Percentiles rank a stretch among this genome's conserved stretches.
Conservation (phyloP, 2,113 vertebrate genomes). For the Chaetodon auriga region DNA sequence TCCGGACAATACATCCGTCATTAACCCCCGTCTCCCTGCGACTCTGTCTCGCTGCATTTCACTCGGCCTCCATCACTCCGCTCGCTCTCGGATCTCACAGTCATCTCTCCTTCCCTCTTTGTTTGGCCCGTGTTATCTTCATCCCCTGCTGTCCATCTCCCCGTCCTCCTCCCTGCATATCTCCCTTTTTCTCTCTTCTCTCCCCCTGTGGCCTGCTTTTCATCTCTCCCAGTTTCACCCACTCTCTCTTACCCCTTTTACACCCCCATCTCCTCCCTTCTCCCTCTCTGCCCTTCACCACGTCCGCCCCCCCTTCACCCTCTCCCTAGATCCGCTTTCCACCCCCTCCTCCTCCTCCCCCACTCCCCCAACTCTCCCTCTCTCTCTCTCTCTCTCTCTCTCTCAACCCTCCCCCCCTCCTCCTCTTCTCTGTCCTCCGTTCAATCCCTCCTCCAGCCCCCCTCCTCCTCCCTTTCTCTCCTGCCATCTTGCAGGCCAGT, state of each 20-base stretch:
- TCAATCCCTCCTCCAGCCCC: conserved; percentile 45
- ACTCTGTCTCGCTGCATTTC: conserved; percentile 53
- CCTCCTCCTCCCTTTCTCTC: conserved; percentile 65
- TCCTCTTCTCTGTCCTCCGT: conserved; percentile 49
- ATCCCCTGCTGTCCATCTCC: conserved; percentile 79
- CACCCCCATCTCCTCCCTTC: conserved; percentile 33
- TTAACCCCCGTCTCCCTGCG: conserved; percentile 57
- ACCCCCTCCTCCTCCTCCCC: conserved; percentile 29
- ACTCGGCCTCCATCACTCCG: conserved; percentile 44
- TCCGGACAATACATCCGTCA: conserved; percentile 72
- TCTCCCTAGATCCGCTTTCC: conserved; percentile 72
- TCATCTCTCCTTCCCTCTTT: conserved; percentile 70
- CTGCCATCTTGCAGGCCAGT: conserved; percentile 84
- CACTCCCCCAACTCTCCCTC: conserved; percentile 16
- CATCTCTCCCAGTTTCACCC: conserved; percentile 72
- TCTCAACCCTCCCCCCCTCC: conserved; percentile 13
- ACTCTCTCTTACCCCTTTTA: conserved; percentile 38
- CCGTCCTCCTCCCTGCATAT: conserved; percentile 64
- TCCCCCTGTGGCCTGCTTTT: conserved; percentile 75
- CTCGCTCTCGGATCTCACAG: conserved; percentile 50
- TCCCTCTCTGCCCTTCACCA: conserved; percentile 60
- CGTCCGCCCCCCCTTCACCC: conserved; percentile 46
- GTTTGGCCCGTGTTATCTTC: conserved; percentile 76
- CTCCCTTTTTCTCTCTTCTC: conserved; percentile 62
- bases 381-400: background rate